Evolutionary conservation across 2,797 vertebrate genomes (phyloP).

Genomic region (Sitta carolinensis): DNA sequence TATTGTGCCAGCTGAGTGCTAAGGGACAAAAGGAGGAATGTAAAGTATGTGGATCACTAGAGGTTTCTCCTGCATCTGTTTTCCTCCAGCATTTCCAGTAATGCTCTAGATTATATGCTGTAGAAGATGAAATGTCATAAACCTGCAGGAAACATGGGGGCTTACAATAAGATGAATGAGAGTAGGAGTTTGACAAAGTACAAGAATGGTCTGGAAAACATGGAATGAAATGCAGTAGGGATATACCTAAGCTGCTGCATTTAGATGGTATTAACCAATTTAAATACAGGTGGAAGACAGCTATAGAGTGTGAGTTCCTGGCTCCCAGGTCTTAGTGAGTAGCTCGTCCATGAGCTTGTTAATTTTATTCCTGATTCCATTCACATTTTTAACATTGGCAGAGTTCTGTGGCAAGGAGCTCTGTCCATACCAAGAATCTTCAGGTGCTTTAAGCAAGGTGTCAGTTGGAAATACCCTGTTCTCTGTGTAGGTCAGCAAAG

Average conservation of each 20-base stretch:
- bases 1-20: not conserved
- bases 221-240: not conserved
- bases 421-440: not conserved
- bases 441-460: not conserved
- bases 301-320: not conserved
- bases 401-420: not conserved
- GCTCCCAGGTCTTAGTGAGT: not conserved
- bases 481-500: not conserved
- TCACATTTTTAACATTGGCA: not conserved
- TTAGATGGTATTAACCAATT: not conserved
- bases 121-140: not conserved
- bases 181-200: not conserved
- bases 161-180: not conserved
- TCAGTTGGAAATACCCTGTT: not conserved
- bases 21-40: not conserved
- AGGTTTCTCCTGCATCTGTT: not conserved
- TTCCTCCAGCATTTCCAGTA: not conserved
- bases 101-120: not conserved
- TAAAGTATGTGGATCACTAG: not conserved
- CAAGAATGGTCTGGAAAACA: not conserved
- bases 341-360: not conserved
- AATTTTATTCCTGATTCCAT: not conserved
- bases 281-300: not conserved
- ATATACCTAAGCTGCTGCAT: rapidly evolving
- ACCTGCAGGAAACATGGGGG: not conserved